Evolutionary conservation across 2,113 vertebrate species (phyloP).

Genomic region (Hippocampus barbouri): DNA sequence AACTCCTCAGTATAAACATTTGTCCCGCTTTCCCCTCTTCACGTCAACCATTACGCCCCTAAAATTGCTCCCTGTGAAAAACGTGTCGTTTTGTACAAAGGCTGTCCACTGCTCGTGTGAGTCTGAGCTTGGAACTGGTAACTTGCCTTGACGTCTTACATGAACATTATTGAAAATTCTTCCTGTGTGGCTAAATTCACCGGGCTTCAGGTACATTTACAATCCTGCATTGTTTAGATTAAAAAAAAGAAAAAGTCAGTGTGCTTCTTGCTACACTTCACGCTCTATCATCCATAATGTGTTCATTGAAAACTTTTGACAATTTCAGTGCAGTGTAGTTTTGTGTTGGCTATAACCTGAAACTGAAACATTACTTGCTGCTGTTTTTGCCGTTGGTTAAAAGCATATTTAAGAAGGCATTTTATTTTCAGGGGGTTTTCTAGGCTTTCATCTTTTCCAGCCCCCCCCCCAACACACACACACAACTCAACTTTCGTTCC

Average conservation of each 20-base stretch:
- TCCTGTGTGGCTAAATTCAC: too few species aligned
- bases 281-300: too few species aligned
- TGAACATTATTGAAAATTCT: neutral
- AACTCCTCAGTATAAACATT: slow-evolving; percentile 57
- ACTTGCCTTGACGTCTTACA: neutral
- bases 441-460: slow-evolving; percentile 38
- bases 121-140: neutral
- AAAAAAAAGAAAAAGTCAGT: too few species aligned
- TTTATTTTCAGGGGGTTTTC: slow-evolving; percentile 18
- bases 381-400: slow-evolving; percentile 46
- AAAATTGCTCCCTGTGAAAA: too few species aligned
- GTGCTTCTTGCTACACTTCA: neutral
- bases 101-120: neutral
- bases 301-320: slow-evolving; percentile 30
- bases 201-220: too few species aligned
- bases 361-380: slow-evolving; percentile 41
- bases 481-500: slow-evolving; percentile 31
- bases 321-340: slow-evolving; percentile 23
- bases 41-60: neutral
- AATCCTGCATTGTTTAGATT: neutral
- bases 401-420: slow-evolving; percentile 54
- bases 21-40: slow-evolving; percentile 18
- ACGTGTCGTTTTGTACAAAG: neutral
- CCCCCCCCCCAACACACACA: too few species aligned
- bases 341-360: slow-evolving; percentile 45